Percentiles rank a stretch among this genome's conserved stretches.
These are phyloP conservation scores for Monoplex corrugatus DNA, from an alignment of 2,888 invertebrate species.

Conservation along the genomic window DNA sequence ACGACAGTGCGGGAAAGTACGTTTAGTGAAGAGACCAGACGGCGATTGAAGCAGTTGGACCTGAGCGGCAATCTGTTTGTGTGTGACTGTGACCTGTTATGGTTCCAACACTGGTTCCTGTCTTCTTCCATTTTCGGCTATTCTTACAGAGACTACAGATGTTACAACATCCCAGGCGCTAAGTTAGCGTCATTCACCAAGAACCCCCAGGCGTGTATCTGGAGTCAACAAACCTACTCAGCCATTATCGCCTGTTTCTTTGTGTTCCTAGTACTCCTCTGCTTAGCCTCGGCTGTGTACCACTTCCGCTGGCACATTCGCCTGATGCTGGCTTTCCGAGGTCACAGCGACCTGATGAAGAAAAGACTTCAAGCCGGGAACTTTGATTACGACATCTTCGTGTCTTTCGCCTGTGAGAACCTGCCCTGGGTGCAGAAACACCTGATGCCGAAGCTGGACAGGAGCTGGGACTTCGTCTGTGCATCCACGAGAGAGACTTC, in stretches of 20 bases:
- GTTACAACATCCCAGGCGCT: constrained; percentile 28
- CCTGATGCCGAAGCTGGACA: constrained; percentile 86
- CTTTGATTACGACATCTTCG: constrained; percentile 86
- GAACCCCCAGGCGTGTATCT: constrained; percentile 48
- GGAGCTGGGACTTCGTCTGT: constrained; percentile 79
- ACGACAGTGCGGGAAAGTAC: constrained; percentile 48
- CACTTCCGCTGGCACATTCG: constrained; percentile 84
- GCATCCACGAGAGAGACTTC: constrained; percentile 88
- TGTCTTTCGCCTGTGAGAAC: constrained; percentile 87
- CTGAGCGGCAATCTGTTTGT: constrained; percentile 85
- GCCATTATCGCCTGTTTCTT: constrained; percentile 42
- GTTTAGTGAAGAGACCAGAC: constrained; percentile 43
- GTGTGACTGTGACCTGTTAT: constrained; percentile 84
- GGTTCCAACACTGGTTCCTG: constrained; percentile 59
- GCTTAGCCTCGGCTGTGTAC: constrained; percentile 76
- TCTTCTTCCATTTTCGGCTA: constrained; percentile 24
- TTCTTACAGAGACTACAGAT: constrained; percentile 16
- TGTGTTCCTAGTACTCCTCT: constrained; percentile 53
- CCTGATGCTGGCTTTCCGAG: constrained; percentile 80
- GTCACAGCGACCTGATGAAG: not conserved
- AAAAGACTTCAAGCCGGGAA: not conserved
- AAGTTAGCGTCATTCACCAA: not conserved
- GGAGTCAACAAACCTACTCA: constrained; percentile 41
- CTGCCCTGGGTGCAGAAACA: constrained; percentile 86
- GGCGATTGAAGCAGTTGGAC: constrained; percentile 81